These are phyloP conservation scores for Onychorhynchus coronatus DNA, from an alignment of 2,113 vertebrate species.

Conservation along the genomic window DNA sequence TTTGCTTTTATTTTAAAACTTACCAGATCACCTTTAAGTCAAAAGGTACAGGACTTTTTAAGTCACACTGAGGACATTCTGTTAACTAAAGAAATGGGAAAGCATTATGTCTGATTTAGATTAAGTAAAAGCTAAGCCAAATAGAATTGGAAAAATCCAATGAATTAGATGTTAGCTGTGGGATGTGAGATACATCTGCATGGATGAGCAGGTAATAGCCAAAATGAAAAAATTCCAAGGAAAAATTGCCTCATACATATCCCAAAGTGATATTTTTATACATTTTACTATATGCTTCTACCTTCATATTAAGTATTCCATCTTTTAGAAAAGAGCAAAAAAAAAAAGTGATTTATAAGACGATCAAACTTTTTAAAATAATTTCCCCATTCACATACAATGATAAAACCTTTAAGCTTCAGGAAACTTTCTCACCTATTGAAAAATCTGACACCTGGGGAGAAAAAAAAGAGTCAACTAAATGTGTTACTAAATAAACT, in stretches of 20 bases:
- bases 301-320: background rate
- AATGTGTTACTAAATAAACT: background rate
- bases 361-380: background rate
- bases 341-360: background rate
- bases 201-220: background rate
- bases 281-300: background rate
- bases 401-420: background rate
- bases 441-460: background rate
- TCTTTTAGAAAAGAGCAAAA: background rate
- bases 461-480: background rate
- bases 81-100: background rate
- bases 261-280: background rate
- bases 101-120: background rate
- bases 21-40: background rate
- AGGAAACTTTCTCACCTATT: background rate
- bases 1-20: background rate
- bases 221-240: background rate
- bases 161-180: background rate
- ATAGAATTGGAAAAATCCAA: background rate
- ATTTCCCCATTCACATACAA: background rate
- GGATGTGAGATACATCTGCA: background rate
- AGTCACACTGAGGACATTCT: background rate
- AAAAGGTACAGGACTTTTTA: background rate
- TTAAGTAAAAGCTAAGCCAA: background rate
- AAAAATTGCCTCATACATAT: background rate